These are phyloP conservation scores for Pseudocheirus occidentalis DNA, from an alignment of 2,797 vertebrate species.

Conservation along the genomic window DNA sequence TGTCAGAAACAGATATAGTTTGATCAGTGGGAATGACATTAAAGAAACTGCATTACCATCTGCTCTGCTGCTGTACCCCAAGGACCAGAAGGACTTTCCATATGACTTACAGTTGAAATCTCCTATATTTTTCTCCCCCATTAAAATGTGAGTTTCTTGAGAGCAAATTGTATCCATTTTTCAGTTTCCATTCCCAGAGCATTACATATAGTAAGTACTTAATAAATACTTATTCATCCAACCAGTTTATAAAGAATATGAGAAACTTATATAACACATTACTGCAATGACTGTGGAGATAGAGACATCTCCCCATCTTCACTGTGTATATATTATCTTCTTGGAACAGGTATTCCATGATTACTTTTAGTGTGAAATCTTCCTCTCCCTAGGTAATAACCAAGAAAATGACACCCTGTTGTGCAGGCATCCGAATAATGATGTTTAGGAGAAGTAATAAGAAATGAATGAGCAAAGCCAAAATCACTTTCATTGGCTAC, in stretches of 20 bases:
- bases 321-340: no score
- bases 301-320: not conserved
- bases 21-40: not conserved
- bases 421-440: not conserved
- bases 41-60: not conserved
- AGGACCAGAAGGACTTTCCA: not conserved
- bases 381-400: not conserved
- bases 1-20: not conserved
- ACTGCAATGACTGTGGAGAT: not conserved
- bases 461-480: not conserved
- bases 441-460: not conserved
- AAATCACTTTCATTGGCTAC: not conserved
- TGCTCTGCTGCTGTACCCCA: not conserved
- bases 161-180: not conserved
- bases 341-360: not conserved
- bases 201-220: not conserved
- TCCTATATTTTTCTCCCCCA: not conserved
- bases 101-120: not conserved
- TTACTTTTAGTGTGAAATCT: not conserved
- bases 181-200: not conserved
- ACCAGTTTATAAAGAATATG: not conserved
- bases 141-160: not conserved
- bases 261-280: not conserved
- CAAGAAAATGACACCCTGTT: not conserved
- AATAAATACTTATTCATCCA: not conserved